These are phyloP conservation scores for Amphiprion ocellaris DNA, from an alignment of 2,113 vertebrate genomes.

Conservation along the genomic window DNA sequence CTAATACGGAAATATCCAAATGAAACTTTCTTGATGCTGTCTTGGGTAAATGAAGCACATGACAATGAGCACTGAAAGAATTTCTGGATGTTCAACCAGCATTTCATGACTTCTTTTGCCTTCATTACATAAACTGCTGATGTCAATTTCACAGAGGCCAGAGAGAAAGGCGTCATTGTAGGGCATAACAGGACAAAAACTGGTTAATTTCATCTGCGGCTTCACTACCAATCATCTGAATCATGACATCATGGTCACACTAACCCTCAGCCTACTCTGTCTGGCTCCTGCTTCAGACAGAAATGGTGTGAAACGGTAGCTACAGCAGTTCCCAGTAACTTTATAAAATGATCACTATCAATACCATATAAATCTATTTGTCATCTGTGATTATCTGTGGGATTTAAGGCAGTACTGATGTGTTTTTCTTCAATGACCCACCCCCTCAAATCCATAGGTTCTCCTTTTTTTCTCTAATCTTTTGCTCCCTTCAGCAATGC, in stretches of 20 bases:
- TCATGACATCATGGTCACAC: conserved; percentile 72
- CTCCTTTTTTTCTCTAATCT: neutral
- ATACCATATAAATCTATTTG: too few relatives aligned
- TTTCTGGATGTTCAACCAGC: neutral
- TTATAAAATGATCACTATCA: too few relatives aligned
- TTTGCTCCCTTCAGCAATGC: neutral
- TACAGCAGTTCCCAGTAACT: neutral
- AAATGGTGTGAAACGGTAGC: neutral
- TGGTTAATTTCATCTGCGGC: conserved; percentile 43
- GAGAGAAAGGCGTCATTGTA: conserved; percentile 66
- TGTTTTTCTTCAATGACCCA: neutral
- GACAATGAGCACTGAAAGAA: neutral
- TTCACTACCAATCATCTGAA: conserved; percentile 56
- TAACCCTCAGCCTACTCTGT: neutral
- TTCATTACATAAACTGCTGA: conserved; percentile 46
- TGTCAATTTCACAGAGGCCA: conserved; percentile 4
- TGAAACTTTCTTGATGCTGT: neutral
- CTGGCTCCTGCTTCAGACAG: neutral
- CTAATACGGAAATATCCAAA: neutral
- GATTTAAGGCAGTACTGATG: neutral
- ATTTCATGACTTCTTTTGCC: conserved; percentile 32
- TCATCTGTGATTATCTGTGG: too few relatives aligned
- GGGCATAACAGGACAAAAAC: neutral
- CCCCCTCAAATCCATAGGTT: neutral
- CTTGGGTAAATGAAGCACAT: conserved; percentile 17